Base-by-base conservation (phyloP, 2,888 invertebrate genomes). In the Mythimna albipuncta region DNA sequence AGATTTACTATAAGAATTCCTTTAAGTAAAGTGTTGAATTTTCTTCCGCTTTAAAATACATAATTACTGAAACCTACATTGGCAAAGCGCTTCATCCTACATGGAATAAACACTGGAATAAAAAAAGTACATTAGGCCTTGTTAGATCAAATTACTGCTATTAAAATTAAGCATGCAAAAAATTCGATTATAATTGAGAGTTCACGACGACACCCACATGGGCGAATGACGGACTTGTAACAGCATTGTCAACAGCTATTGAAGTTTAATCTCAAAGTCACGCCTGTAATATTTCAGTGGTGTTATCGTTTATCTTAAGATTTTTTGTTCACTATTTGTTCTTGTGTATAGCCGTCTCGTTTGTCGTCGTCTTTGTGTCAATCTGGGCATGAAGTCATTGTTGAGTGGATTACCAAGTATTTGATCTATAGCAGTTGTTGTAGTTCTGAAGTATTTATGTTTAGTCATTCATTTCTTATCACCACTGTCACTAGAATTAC, bases 251-350 rank as follows among this genome's bases (percentile, higher is more conserved):
- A 81, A 83, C 83, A 71, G 68, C 81, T 81, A 85, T 89, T 86
- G 87, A 84, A 69, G 83, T 81, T 83, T 90, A 90, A 91, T 91
- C 88, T 85, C 66, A 61, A 61, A 86, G 88, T 89, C 91, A 91
- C 91, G 91, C 83, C 84, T 83, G 83, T 87, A 82, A 91, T 91
- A 88, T 89, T 90, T 91, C 90, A 91, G 87, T 70, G 76, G 73
- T 81, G 76, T 79, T 76, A 77, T 84, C 67, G 76, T 85, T 83
- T 74, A 83, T 83, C 73, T 81, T 65, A 19, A 72, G 50, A 61
- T 85, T 85, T 86, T 88, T 86, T 86, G 61, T 76, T 65, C 19
- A 73, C 21, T 64, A 63, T 65, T 75, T 74, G 57, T 81, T 72
- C 75, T 63, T 58, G 64, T 65, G 66, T 77, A 55, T 26, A 66